Evolutionary conservation across 2,113 vertebrate genomes (phyloP).

Genomic region (Silurus meridionalis): DNA sequence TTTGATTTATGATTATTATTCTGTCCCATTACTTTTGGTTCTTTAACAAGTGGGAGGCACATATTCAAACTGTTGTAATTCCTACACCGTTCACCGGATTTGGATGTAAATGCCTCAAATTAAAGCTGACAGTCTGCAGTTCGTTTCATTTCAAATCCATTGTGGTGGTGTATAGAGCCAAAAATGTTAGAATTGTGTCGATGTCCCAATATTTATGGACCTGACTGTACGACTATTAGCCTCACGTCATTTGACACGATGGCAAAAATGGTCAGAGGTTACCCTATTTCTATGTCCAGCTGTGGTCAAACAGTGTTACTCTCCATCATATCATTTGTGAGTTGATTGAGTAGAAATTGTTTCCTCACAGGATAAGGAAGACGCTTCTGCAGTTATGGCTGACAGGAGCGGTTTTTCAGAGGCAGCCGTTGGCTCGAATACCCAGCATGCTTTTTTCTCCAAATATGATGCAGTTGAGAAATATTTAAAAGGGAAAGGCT

Average conservation of each 20-base stretch:
- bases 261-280: not conserved
- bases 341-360: not conserved
- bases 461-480: conserved; percentile 68
- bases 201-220: no score
- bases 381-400: not conserved
- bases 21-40: no score
- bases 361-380: conserved; percentile 28
- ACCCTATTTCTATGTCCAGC: not conserved
- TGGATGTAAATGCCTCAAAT: no score
- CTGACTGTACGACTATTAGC: not conserved
- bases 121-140: no score
- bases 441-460: conserved; percentile 61
- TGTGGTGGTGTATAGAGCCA: no score
- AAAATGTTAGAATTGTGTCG: no score
- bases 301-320: not conserved
- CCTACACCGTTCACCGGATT: no score
- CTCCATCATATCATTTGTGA: not conserved
- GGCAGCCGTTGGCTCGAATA: not conserved
- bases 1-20: no score
- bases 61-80: no score
- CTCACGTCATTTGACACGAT: not conserved
- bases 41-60: no score
- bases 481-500: conserved; percentile 59
- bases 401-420: conserved; percentile 13
- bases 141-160: no score